Percentiles rank a stretch among this genome's conserved stretches.
Conservation (phyloP, 2,113 vertebrate genomes). For the Sterna hirundo region DNA sequence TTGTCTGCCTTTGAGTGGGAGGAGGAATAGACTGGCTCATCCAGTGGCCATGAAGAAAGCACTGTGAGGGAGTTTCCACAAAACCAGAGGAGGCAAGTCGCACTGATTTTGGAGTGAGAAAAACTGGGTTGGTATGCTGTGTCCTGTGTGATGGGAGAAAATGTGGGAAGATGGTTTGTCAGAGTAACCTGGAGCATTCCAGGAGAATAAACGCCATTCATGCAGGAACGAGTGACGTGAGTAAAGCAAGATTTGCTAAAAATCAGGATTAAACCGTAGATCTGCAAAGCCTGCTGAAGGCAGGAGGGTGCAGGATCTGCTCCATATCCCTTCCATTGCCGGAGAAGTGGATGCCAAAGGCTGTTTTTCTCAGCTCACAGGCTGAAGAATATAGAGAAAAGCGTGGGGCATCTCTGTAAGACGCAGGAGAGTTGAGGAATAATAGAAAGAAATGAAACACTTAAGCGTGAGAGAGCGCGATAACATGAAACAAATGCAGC, state of each 20-base stretch:
- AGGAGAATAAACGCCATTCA: not conserved
- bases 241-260: not conserved
- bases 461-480: not conserved
- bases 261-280: not conserved
- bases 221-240: not conserved
- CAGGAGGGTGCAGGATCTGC: not conserved
- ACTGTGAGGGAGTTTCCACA: not conserved
- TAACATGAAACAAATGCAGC: not conserved
- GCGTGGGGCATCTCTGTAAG: not conserved
- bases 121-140: not conserved
- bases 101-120: not conserved
- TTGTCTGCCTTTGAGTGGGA: not conserved
- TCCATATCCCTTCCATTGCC: not conserved
- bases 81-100: not conserved
- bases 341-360: not conserved
- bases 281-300: not conserved
- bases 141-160: not conserved
- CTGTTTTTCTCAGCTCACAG: not conserved
- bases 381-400: no score
- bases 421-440: not conserved
- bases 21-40: conserved; percentile 10
- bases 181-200: not conserved
- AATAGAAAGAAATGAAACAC: not conserved
- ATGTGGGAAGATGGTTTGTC: not conserved
- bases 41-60: conserved; percentile 29